phyloP scores from a whole-genome alignment of 2,888 invertebrate genomes.

The Catocala nupta region DNA sequence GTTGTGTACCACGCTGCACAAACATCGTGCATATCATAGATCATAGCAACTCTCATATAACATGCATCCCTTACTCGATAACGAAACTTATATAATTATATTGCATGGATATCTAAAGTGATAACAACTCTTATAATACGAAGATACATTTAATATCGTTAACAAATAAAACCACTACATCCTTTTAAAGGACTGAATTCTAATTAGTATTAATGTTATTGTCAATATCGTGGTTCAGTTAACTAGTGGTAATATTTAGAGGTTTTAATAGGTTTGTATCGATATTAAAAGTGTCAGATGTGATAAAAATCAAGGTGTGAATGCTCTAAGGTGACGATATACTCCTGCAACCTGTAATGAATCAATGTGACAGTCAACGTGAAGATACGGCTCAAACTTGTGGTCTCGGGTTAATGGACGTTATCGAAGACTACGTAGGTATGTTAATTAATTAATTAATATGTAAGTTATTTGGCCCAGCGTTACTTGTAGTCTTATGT shows the following conservation, averaged over 20 bases:
- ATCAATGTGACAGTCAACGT: constrained; percentile 71
- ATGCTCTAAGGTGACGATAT: constrained; percentile 64
- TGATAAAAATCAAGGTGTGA: constrained; percentile 51
- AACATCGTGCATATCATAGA: constrained; percentile 71
- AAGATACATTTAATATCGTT: constrained; percentile 43
- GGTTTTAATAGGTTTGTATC: constrained; percentile 37
- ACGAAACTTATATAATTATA: constrained; percentile 32
- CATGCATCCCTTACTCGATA: constrained; percentile 59
- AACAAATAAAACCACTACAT: constrained; percentile 43
- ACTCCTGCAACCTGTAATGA: constrained; percentile 79
- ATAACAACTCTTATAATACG: constrained; percentile 32
- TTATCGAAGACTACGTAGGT: constrained; percentile 80
- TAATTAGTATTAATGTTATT: not conserved
- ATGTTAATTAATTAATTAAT: constrained; percentile 74
- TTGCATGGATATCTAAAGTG: constrained; percentile 35
- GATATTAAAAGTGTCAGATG: constrained; percentile 51
- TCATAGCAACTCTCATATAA: constrained; percentile 60
- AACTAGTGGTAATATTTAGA: constrained; percentile 18
- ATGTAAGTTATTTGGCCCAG: constrained; percentile 76
- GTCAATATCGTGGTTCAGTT: not conserved
- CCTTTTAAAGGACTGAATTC: constrained; percentile 16
- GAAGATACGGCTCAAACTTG: constrained; percentile 80
- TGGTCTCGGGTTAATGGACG: constrained; percentile 86
- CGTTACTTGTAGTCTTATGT: constrained; percentile 64
- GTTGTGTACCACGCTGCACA: constrained; percentile 63